These are phyloP conservation scores for Nyctibius grandis DNA, from an alignment of 2,797 vertebrate species.

Conservation along the genomic window DNA sequence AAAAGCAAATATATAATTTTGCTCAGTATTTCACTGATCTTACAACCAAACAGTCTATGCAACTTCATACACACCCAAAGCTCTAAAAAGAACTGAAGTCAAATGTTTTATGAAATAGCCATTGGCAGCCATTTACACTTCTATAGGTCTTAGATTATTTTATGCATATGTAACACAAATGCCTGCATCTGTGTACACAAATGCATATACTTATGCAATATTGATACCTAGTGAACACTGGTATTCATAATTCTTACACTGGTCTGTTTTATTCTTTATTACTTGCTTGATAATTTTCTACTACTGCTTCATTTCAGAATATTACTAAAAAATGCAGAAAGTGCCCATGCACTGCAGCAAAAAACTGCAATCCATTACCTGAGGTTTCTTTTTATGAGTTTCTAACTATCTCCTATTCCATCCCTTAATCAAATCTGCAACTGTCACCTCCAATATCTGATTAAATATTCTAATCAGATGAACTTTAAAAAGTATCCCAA, in stretches of 20 bases:
- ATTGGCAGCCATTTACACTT: neutral
- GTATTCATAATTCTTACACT: neutral
- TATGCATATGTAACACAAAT: neutral
- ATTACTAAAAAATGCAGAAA: neutral
- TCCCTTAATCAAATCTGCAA: slow-evolving; percentile 17
- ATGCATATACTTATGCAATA: neutral
- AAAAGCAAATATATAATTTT: neutral
- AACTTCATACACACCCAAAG: neutral
- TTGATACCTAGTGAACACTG: neutral
- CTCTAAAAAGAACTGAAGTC: neutral
- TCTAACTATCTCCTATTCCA: neutral
- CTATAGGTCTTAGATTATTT: neutral
- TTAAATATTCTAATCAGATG: slow-evolving; percentile 1
- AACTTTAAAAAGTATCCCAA: neutral
- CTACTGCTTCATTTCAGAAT: neutral
- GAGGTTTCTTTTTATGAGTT: neutral
- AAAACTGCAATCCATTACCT: neutral
- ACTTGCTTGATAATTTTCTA: neutral
- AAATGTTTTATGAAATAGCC: neutral
- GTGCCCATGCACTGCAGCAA: neutral
- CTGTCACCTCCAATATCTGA: slow-evolving; percentile 2
- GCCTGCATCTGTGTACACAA: neutral
- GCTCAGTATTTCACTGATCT: neutral
- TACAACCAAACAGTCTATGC: neutral
- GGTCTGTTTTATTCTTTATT: neutral